Conservation (phyloP, 2,113 vertebrate genomes). For the Alligator sinensis region DNA sequence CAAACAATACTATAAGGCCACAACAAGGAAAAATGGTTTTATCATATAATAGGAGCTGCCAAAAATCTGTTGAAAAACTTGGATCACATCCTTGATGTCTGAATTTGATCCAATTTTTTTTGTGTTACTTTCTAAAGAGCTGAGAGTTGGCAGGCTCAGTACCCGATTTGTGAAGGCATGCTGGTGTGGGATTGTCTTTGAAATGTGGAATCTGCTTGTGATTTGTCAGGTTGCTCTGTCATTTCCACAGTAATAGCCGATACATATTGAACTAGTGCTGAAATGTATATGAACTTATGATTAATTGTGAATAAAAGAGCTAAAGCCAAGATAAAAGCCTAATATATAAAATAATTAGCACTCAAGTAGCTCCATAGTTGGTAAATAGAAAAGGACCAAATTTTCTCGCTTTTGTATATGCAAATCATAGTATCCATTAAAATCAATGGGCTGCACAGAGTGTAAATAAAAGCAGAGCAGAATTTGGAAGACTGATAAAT, state of each 20-base stretch:
- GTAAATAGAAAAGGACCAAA: not conserved
- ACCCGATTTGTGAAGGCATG: not conserved
- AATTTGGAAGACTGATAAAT: not conserved
- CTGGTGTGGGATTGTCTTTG: not conserved
- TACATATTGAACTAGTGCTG: not conserved
- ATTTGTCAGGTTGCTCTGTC: not conserved
- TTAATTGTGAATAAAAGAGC: not conserved
- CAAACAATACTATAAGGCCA: not conserved
- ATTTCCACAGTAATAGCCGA: not conserved
- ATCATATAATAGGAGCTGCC: not conserved
- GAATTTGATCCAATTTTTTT: not conserved
- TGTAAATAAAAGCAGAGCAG: not conserved
- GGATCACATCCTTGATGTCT: not conserved
- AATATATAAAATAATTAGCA: not conserved
- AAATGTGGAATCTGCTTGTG: not conserved
- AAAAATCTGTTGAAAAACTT: not conserved
- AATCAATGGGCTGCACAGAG: not conserved
- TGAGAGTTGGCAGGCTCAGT: not conserved
- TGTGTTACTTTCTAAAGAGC: not conserved
- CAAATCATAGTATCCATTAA: fast-evolving
- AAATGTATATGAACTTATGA: not conserved
- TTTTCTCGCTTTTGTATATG: not conserved
- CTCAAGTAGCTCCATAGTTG: not conserved
- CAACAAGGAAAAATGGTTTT: not conserved
- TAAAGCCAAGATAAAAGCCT: not conserved